phyloP scores from a whole-genome alignment of 2,113 vertebrate species.

The Coryphaenoides rupestris region DNA sequence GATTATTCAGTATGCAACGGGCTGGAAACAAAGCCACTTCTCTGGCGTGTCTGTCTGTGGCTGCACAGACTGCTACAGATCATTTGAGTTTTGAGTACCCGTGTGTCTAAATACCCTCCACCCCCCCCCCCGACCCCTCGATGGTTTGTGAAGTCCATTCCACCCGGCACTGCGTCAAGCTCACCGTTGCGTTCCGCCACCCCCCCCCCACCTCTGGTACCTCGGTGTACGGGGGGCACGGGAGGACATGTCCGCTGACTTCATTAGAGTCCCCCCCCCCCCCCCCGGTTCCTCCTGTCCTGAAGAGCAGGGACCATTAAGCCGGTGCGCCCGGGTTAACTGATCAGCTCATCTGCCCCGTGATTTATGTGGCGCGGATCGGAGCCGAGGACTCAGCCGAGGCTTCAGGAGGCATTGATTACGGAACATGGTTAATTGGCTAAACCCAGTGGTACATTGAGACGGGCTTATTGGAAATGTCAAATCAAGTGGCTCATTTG shows the following conservation, averaged over 20 bases:
- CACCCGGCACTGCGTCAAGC: not conserved
- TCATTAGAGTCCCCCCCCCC: conserved; percentile 75
- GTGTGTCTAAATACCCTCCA: not conserved
- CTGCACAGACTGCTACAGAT: too few species aligned
- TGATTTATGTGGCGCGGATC: conserved; percentile 76
- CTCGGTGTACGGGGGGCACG: too few species aligned
- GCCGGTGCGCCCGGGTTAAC: conserved; percentile 61
- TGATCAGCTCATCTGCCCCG: conserved; percentile 72
- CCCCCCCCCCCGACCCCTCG: too few species aligned
- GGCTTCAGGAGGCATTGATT: conserved; percentile 72
- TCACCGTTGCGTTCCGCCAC: too few species aligned
- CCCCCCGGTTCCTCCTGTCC: conserved; percentile 71
- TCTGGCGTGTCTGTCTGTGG: too few species aligned
- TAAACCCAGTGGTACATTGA: conserved; percentile 70
- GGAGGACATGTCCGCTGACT: conserved; percentile 62
- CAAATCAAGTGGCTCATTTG: conserved; percentile 75
- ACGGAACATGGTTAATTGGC: conserved; percentile 78
- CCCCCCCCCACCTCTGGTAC: too few species aligned
- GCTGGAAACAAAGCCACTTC: too few species aligned
- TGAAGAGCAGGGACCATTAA: conserved; percentile 71
- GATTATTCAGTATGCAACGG: too few species aligned
- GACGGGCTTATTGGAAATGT: conserved; percentile 77
- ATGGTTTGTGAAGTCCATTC: not conserved
- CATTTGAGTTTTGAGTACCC: too few species aligned
- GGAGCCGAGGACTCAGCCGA: conserved; percentile 65